Evolutionary conservation across 2,888 invertebrate species (phyloP).

Genomic region (Tridacna crocea): DNA sequence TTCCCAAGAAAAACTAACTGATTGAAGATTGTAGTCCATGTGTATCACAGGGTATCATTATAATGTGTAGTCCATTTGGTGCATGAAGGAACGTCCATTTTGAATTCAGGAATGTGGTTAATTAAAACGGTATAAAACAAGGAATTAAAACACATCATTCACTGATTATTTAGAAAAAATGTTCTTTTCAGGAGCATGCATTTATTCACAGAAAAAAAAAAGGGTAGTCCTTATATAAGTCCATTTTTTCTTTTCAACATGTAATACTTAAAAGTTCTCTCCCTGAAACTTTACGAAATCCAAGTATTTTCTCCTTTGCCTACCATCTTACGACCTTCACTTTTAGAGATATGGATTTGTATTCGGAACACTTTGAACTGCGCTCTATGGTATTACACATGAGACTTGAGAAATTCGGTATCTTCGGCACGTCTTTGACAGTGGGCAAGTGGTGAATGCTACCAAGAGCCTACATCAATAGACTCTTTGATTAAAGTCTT

Average conservation of each 20-base stretch:
- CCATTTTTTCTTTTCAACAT: slow-evolving; percentile 3
- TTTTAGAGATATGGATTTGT: neutral
- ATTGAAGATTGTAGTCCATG: slow-evolving; percentile 1
- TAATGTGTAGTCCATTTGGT: slow-evolving; percentile 18
- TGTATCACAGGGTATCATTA: neutral
- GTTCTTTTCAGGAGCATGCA: slow-evolving; percentile 17
- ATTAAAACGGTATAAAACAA: neutral
- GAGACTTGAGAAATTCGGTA: slow-evolving; percentile 1
- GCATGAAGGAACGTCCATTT: neutral
- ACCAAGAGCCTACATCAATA: neutral
- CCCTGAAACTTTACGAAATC: slow-evolving; percentile 5
- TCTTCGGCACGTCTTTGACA: slow-evolving; percentile 3
- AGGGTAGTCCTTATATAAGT: slow-evolving; percentile 7
- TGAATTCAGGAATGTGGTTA: slow-evolving; percentile 22
- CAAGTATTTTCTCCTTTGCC: slow-evolving; percentile 5
- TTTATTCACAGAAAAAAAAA: slow-evolving; percentile 18
- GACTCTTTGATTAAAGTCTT: slow-evolving; percentile 15
- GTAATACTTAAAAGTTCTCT: slow-evolving; percentile 12
- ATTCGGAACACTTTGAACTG: neutral
- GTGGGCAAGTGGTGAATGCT: neutral
- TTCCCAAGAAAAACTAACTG: neutral
- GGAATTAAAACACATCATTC: slow-evolving; percentile 1
- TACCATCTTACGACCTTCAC: slow-evolving; percentile 6
- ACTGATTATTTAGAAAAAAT: slow-evolving; percentile 7
- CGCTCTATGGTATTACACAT: neutral